A percentile compares a stretch with the other conserved stretches of the same genome.
Evolutionary conservation across 2,113 vertebrate species (phyloP).

Genomic region (Oophaga pumilio): DNA sequence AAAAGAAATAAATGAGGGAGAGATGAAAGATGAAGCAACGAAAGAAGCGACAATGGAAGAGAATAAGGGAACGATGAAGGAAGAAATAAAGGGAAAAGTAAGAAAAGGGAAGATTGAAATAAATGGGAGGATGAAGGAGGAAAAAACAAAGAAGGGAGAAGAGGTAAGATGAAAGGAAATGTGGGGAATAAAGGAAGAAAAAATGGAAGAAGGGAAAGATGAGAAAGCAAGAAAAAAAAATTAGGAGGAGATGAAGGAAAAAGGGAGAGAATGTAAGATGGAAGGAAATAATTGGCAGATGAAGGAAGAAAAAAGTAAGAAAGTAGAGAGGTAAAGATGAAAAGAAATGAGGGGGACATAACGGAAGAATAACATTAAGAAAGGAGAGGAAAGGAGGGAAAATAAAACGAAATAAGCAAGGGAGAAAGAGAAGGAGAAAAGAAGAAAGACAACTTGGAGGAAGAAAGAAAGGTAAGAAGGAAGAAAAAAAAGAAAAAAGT

Average conservation of each 20-base stretch:
- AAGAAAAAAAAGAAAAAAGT: no score
- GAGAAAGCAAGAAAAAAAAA: no score
- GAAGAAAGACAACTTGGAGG: no score
- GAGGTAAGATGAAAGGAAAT: neutral
- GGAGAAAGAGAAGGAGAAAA: no score
- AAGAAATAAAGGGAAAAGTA: neutral
- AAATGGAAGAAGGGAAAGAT: no score
- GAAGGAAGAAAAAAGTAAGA: neutral
- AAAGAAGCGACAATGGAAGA: neutral
- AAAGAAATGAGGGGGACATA: neutral
- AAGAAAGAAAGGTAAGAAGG: no score
- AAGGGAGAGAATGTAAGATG: neutral
- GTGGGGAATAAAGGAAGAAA: no score
- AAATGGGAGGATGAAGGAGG: neutral
- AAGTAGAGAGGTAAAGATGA: neutral
- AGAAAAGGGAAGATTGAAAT: neutral
- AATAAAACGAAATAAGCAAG: no score
- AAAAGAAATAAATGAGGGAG: no score
- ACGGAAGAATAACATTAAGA: neutral
- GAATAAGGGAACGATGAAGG: neutral
- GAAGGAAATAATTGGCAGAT: neutral
- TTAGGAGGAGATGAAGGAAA: no score
- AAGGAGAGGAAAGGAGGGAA: neutral
- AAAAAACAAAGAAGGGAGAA: neutral
- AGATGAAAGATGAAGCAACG: no score